Evolutionary conservation across 2,797 vertebrate genomes (phyloP), one percentile per base, ranked within the genome.

Genomic region (Lutra lutra): DNA sequence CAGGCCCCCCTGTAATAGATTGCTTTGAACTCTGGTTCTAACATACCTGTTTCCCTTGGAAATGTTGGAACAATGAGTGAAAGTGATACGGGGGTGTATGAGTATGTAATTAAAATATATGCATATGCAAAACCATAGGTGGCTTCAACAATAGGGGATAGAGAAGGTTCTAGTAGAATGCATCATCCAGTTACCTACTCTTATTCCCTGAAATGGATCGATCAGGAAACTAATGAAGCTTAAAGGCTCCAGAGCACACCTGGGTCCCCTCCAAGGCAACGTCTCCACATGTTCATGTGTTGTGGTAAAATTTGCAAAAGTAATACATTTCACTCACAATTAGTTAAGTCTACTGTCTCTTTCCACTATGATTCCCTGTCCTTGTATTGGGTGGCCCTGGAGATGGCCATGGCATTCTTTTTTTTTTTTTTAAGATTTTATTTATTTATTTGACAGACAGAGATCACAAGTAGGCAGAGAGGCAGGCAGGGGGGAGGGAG

Each of bases 271-370:
- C 87, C 35, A 89, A 96, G 62, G 70, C 64, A 86, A 58, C 9
- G 15, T 80, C 29, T 86, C 77, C 51, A 68, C 29, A n/a, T 51
- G 62, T 4, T 86, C 10, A 18, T 62, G 18, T 43, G 9, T 40
- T 91, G 77, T 51, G 38, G 4, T 32, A 78, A 96, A 92, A 82
- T 70, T 88, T 96, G 66, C 29, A 48, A 66, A 91, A 38, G 23
- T 58, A 73, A 29, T 73, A 7, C 48, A 54, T 85, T 5, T 92
- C 23, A 58, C 25, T 7, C 17, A 27, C 15, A 86, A 43, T 62
- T 86, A 94, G 32, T 56, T 21, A 94, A 87, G 17, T 68, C 40
- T 62, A 14, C 51, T 86, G 7, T 27, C 54, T 94, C 48, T 89
- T 90, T 86, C 72, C 43, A 85, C 4, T 54, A 3, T 32, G 29